phyloP scores from a whole-genome alignment of 1,140 invertebrate genomes.

The Drosophila mauritiana region DNA sequence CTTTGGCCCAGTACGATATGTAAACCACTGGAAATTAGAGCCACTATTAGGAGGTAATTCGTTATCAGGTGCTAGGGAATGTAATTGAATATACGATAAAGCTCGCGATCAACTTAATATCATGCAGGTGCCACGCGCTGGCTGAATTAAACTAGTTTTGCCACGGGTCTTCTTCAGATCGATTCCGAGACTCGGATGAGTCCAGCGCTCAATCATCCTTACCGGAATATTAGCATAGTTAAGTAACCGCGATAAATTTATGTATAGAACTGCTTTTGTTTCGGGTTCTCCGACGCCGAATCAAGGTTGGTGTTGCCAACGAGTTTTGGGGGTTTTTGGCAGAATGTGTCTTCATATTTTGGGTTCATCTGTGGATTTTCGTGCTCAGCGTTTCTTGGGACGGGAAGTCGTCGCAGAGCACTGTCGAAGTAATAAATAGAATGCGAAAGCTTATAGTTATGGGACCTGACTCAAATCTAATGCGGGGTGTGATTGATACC shows the following conservation, averaged over 20 bases:
- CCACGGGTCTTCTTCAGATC: constrained; percentile 12
- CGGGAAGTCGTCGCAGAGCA: constrained; percentile 12
- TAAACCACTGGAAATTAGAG: constrained; percentile 1
- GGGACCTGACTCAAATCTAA: constrained; percentile 62
- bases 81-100: constrained; percentile 1
- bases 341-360: constrained; percentile 17
- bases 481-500: constrained; percentile 45
- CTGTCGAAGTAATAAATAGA: constrained; percentile 26
- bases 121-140: constrained; percentile 44
- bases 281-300: constrained; percentile 46
- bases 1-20: constrained; percentile 2
- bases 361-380: not conserved
- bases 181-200: constrained; percentile 34
- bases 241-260: constrained; percentile 62
- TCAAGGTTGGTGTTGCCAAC: constrained; percentile 66
- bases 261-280: constrained; percentile 72
- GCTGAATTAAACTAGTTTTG: constrained; percentile 34
- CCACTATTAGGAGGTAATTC: not conserved
- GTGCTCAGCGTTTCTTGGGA: not conserved
- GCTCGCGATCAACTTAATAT: not conserved
- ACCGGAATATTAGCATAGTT: constrained; percentile 79
- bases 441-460: constrained; percentile 11
- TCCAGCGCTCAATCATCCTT: constrained; percentile 59
- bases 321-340: constrained; percentile 49
- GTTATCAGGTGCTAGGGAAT: not conserved